Conservation (phyloP, 2,113 vertebrate species). For the Mustelus asterias region DNA sequence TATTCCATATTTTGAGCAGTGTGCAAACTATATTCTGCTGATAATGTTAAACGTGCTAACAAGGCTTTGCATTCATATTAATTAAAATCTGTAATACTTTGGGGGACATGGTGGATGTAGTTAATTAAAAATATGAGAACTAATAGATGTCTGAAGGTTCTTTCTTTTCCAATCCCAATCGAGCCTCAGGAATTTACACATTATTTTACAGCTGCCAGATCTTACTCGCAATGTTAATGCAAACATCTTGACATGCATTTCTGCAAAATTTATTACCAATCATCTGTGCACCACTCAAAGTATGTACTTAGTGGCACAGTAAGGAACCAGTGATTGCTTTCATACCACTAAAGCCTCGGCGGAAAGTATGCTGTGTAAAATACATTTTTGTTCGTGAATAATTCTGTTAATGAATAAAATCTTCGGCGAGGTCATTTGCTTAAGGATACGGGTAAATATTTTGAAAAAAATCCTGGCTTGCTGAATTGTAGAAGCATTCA, state of each 20-base stretch:
- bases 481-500: neutral
- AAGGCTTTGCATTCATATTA: neutral
- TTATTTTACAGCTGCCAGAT: neutral
- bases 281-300: neutral
- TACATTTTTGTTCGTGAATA: too few relatives aligned
- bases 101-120: neutral
- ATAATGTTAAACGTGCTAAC: neutral
- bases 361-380: neutral
- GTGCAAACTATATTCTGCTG: neutral
- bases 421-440: neutral
- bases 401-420: neutral
- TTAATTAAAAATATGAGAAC: neutral
- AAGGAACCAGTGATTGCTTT: neutral
- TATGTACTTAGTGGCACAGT: neutral
- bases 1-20: neutral
- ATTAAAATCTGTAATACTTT: neutral
- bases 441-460: neutral
- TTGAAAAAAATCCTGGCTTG: slow-evolving; percentile 10
- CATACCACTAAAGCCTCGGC: neutral
- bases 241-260: neutral
- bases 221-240: neutral
- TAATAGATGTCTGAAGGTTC: neutral
- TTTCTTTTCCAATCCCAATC: neutral
- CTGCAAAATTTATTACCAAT: neutral
- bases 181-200: neutral